Conservation (phyloP, 1,140 invertebrate species). For the Sycobia sp. region DNA sequence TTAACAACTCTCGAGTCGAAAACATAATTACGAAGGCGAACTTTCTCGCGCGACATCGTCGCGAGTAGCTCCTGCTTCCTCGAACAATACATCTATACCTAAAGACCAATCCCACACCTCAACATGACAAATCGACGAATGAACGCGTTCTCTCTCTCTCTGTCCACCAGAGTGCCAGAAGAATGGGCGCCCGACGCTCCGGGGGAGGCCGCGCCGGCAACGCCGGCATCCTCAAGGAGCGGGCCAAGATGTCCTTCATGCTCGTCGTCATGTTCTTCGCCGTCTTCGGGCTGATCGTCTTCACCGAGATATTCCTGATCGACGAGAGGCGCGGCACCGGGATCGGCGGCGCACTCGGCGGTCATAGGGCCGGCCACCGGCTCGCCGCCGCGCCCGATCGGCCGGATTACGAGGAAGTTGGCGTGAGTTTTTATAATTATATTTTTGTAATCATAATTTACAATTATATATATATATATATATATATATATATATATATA, state of each 20-base stretch:
- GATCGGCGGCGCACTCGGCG: constrained; percentile 54
- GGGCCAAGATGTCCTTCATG: constrained; percentile 85
- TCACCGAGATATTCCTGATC: constrained; percentile 81
- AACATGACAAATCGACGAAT: too few species aligned
- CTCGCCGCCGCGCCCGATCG: constrained; percentile 53
- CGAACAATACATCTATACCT: too few species aligned
- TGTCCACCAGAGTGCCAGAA: constrained; percentile 44
- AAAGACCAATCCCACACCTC: too few species aligned
- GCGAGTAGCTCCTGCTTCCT: too few species aligned
- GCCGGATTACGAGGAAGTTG: constrained; percentile 62
- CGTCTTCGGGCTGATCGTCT: constrained; percentile 83
- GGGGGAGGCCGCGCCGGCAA: constrained; percentile 42
- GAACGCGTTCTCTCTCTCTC: too few species aligned
- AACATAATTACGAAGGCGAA: too few species aligned
- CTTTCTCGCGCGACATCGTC: too few species aligned
- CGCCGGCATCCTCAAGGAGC: constrained; percentile 68
- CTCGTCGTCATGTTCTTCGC: constrained; percentile 88
- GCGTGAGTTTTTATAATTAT: too few species aligned
- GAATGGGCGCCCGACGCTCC: constrained; percentile 51
- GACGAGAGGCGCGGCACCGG: constrained; percentile 65
- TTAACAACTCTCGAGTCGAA: too few species aligned
- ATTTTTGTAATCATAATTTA: too few species aligned
- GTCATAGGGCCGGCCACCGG: constrained; percentile 57
- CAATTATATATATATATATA: too few species aligned
- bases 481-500: too few species aligned